These are phyloP conservation scores for Holocentrus rufus DNA, from an alignment of 2,797 vertebrate genomes.

Conservation along the genomic window DNA sequence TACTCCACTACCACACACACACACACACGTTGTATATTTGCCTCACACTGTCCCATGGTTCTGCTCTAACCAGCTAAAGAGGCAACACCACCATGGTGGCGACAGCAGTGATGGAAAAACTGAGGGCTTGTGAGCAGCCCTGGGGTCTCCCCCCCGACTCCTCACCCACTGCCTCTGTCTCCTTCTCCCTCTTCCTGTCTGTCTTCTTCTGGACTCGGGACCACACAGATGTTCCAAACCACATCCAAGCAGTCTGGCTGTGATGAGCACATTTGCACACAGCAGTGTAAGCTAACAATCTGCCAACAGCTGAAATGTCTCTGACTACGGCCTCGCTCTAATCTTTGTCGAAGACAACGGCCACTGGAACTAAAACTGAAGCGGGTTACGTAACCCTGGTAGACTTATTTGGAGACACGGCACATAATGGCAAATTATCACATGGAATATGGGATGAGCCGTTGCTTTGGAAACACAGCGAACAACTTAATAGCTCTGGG, in stretches of 20 bases:
- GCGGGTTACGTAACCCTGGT: slow-evolving; percentile 68
- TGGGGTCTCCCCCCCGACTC: slow-evolving; percentile 66
- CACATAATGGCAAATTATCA: slow-evolving; percentile 68
- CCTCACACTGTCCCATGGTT: slow-evolving; percentile 70
- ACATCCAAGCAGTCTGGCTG: slow-evolving; percentile 84
- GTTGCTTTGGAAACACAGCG: slow-evolving; percentile 66
- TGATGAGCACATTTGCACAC: slow-evolving; percentile 84
- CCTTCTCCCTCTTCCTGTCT: slow-evolving; percentile 73
- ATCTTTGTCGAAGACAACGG: slow-evolving; percentile 73
- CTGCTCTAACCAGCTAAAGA: slow-evolving; percentile 49
- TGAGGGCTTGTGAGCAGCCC: slow-evolving; percentile 73
- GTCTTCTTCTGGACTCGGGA: slow-evolving; percentile 78
- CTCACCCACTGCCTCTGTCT: slow-evolving; percentile 22
- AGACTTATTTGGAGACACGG: slow-evolving; percentile 65
- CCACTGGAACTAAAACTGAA: slow-evolving; percentile 70
- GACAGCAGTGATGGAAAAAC: slow-evolving; percentile 81
- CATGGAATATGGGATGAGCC: slow-evolving; percentile 72
- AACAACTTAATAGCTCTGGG: slow-evolving; percentile 60
- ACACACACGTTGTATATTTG: slow-evolving; percentile 53
- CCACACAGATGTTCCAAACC: slow-evolving; percentile 85
- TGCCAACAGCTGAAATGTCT: slow-evolving; percentile 78
- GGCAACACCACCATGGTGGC: slow-evolving; percentile 66
- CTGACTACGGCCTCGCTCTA: slow-evolving; percentile 71
- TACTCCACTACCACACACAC: slow-evolving; percentile 7
- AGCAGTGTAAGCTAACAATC: slow-evolving; percentile 79